Conservation (phyloP, 2,888 invertebrate genomes). For the Eulithis prunata region DNA sequence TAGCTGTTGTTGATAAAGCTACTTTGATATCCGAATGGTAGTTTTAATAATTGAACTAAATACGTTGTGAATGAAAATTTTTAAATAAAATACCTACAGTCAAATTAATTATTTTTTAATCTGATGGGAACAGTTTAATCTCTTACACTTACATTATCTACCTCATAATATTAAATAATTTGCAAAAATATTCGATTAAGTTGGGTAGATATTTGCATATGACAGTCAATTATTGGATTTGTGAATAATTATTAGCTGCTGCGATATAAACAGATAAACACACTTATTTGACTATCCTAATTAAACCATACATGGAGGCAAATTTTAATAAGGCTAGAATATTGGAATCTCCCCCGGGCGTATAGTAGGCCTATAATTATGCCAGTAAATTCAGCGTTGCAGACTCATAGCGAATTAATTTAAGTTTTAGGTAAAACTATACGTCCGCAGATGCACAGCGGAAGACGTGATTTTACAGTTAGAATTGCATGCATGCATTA, state of each 20-base stretch:
- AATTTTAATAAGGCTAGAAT: conserved; percentile 6
- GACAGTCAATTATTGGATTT: not conserved
- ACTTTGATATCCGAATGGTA: too few relatives aligned
- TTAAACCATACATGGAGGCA: not conserved
- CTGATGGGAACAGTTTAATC: too few relatives aligned
- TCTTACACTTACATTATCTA: too few relatives aligned
- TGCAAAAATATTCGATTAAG: not conserved
- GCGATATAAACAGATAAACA: too few relatives aligned
- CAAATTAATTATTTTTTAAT: too few relatives aligned
- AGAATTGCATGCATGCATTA: too few relatives aligned
- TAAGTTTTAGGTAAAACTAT: not conserved
- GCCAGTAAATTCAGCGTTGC: not conserved
- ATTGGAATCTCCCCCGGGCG: not conserved
- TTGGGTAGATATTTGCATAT: not conserved
- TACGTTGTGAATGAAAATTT: too few relatives aligned
- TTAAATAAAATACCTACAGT: too few relatives aligned
- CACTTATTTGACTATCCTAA: conserved; percentile 1
- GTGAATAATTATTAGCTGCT: conserved; percentile 6
- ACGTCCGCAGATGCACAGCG: not conserved
- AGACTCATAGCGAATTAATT: not conserved
- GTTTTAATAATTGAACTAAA: too few relatives aligned
- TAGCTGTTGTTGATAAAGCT: too few relatives aligned
- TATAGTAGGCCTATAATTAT: conserved; percentile 2
- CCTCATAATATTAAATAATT: not conserved
- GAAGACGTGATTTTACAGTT: not conserved